Evolutionary conservation across 1,140 invertebrate genomes (phyloP), one percentile per base, ranked within the genome.

Genomic region (Megalonaias nervosa): DNA sequence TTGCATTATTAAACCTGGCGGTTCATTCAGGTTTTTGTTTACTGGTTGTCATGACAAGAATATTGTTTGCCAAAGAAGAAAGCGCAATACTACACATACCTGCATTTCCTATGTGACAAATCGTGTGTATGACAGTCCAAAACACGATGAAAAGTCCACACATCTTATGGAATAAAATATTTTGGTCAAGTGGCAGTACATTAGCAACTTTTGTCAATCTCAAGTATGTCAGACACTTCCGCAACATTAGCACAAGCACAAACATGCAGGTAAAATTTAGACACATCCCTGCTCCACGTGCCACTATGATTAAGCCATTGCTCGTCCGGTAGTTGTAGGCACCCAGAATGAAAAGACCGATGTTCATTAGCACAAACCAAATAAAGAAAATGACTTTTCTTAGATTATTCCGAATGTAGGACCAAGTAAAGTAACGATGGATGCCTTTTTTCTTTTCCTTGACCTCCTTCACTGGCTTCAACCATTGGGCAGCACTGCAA

Each of bases 111-210:
- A 96, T 88, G 91, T 98, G 97, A 93, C 95, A 96, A 4, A 96
- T 84, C 0, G 96, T 97, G 86, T 99, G 97, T 1, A 95, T 72
- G 2, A 95, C 64, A 83, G 95, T 94, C 81, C 94, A 94, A 0
- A 95, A 84, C 14, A 94, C 93, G 64, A 98, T 96, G 19, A 96
- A 89, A 59, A 94, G 93, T 2, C 97, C 97, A 0, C 95, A 95
- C 62, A 97, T 89, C 90, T 98, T 98, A 91, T 99, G 97, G 80
- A 98, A 94, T 90, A 97, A 97, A 78, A 99, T 96, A 87, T 98
- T 95, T 77, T 98, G 94, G 91, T 99, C 97, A 60, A 99, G 91
- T 0, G 97, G 97, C 38, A 99, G 91, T 71, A 95, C 91, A 0
- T 92, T 77, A 93, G 94, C 57, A 95, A 93, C 5, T 95, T 95